Conservation (phyloP, 2,797 vertebrate genomes). For the Labeo calbasu region DNA sequence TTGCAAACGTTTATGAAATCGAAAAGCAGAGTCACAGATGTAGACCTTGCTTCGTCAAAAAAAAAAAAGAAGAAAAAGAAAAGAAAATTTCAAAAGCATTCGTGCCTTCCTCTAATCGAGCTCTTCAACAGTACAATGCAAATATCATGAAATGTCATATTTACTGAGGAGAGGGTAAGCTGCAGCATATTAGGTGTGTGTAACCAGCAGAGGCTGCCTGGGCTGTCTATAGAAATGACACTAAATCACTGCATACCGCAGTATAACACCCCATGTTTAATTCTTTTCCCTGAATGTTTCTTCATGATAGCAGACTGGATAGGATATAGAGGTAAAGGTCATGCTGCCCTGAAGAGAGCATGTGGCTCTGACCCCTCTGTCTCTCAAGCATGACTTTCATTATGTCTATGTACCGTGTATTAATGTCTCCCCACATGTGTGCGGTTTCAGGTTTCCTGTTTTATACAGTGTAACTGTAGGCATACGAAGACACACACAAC, state of each 20-base stretch:
- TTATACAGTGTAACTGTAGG: conserved; percentile 37
- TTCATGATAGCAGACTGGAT: conserved; percentile 99
- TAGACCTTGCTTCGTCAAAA: not conserved
- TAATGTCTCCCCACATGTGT: conserved; percentile 82
- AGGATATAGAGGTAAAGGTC: conserved; percentile 99
- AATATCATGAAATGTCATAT: conserved; percentile 61
- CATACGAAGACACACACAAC: conserved; percentile 63
- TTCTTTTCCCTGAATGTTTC: conserved; percentile 97
- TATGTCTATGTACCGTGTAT: conserved; percentile 97
- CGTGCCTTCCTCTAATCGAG: conserved; percentile 30
- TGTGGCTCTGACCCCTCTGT: conserved; percentile 97
- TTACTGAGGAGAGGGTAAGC: conserved; percentile 42
- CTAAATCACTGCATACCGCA: conserved; percentile 38
- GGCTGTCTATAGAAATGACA: conserved; percentile 27
- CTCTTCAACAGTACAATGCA: conserved; percentile 50
- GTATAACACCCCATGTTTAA: conserved; percentile 72
- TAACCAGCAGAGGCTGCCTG: conserved; percentile 4
- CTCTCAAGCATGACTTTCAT: conserved; percentile 98
- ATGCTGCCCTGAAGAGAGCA: conserved; percentile 91
- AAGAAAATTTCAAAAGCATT: not conserved
- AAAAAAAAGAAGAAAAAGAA: not conserved
- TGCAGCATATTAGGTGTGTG: conserved; percentile 27
- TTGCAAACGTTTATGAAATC: conserved; percentile 1
- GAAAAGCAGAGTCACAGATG: not conserved
- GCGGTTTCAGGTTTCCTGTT: conserved; percentile 39